phyloP scores from a whole-genome alignment of 2,888 invertebrate species.

The Bimastos eiseni region DNA sequence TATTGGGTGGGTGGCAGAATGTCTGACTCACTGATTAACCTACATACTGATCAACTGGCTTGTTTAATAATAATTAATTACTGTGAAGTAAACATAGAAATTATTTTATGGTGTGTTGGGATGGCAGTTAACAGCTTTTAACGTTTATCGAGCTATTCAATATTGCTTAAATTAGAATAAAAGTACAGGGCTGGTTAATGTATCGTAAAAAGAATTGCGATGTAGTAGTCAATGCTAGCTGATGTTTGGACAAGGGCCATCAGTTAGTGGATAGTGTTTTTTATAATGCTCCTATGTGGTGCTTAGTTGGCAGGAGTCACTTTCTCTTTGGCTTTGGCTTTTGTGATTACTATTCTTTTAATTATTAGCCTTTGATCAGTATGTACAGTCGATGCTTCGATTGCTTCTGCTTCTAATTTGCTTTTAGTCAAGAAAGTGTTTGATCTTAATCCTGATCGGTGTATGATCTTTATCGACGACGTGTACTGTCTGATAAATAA shows the following conservation, averaged over 20 bases:
- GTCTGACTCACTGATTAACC: too few species aligned
- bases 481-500: not conserved
- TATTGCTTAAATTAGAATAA: not conserved
- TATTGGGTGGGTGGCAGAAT: too few species aligned
- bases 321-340: not conserved
- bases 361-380: not conserved
- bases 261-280: not conserved
- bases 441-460: not conserved
- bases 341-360: not conserved
- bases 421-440: not conserved
- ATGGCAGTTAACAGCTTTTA: not conserved
- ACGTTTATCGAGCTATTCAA: not conserved
- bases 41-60: not conserved
- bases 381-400: not conserved
- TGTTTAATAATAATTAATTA: not conserved
- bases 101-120: not conserved
- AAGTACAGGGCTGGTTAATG: not conserved
- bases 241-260: not conserved
- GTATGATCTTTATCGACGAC: not conserved
- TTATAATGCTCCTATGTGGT: not conserved
- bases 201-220: not conserved
- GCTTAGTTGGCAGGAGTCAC: not conserved
- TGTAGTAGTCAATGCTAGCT: not conserved
- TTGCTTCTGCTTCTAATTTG: not conserved
- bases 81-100: not conserved